phyloP scores from a whole-genome alignment of 2,113 vertebrate species.

The Oxyura jamaicensis region DNA sequence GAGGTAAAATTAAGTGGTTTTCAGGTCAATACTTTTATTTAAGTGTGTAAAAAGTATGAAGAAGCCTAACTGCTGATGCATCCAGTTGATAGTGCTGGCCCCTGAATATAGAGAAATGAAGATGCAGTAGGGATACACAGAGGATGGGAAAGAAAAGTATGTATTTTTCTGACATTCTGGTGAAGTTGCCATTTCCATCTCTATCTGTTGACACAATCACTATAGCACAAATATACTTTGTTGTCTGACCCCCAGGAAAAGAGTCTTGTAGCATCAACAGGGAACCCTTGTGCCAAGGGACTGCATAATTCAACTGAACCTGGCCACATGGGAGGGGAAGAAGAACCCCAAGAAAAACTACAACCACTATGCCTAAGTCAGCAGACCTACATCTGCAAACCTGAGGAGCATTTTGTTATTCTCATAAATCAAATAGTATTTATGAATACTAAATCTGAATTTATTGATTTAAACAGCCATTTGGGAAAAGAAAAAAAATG shows the following conservation, averaged over 20 bases:
- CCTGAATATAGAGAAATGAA: not conserved
- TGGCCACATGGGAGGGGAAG: not conserved
- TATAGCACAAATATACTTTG: not conserved
- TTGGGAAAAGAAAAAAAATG: not conserved
- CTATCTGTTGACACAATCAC: not conserved
- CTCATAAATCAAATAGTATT: not conserved
- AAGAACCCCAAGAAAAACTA: not conserved
- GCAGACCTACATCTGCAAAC: not conserved
- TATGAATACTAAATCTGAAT: not conserved
- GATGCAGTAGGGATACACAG: not conserved
- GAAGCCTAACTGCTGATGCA: not conserved
- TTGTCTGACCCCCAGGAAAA: not conserved
- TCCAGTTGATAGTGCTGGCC: not conserved
- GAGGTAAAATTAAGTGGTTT: not conserved
- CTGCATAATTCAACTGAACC: not conserved
- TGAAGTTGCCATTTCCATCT: not conserved
- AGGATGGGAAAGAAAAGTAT: not conserved
- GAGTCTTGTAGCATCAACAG: not conserved
- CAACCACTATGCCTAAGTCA: not conserved
- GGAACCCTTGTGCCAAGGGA: rapidly evolving
- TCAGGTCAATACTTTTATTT: not conserved
- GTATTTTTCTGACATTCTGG: not conserved
- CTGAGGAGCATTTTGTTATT: not conserved
- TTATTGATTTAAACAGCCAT: not conserved
- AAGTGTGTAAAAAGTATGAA: not conserved